Conservation (phyloP, 2,113 vertebrate species). For the Polypterus bichir region DNA sequence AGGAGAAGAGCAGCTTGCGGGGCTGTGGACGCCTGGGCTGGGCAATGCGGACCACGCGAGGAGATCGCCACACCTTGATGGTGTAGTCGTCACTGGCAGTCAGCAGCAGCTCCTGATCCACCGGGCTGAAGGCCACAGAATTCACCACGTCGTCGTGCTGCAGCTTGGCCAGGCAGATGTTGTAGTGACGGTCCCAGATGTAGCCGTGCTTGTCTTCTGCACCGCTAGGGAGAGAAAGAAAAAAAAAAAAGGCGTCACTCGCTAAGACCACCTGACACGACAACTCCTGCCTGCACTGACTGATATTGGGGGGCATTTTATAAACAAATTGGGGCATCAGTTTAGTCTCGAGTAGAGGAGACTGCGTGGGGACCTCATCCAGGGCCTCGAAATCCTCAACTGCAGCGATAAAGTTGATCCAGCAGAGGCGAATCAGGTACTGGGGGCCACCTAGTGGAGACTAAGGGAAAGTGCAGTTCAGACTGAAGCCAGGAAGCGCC, state of each 20-base stretch:
- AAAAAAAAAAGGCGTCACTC: not conserved
- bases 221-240: constrained; percentile 43
- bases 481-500: no score
- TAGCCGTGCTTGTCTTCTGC: constrained; percentile 90
- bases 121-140: constrained; percentile 83
- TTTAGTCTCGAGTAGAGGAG: no score
- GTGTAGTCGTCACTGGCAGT: constrained; percentile 82
- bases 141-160: constrained; percentile 87
- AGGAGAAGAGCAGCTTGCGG: constrained; percentile 56
- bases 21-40: constrained; percentile 32
- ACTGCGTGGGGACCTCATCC: no score
- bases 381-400: no score
- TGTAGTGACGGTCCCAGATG: constrained; percentile 96
- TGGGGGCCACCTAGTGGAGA: no score
- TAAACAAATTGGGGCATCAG: no score
- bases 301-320: no score
- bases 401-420: no score
- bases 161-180: constrained; percentile 83
- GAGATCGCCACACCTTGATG: constrained; percentile 91
- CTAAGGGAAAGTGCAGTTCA: no score
- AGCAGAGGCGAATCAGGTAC: no score
- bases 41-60: constrained; percentile 45
- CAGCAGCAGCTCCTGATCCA: constrained; percentile 86
- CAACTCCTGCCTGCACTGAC: not conserved
- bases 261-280: not conserved